Evolutionary conservation across 2,113 vertebrate species (phyloP).

Genomic region (Blennius ocellaris): DNA sequence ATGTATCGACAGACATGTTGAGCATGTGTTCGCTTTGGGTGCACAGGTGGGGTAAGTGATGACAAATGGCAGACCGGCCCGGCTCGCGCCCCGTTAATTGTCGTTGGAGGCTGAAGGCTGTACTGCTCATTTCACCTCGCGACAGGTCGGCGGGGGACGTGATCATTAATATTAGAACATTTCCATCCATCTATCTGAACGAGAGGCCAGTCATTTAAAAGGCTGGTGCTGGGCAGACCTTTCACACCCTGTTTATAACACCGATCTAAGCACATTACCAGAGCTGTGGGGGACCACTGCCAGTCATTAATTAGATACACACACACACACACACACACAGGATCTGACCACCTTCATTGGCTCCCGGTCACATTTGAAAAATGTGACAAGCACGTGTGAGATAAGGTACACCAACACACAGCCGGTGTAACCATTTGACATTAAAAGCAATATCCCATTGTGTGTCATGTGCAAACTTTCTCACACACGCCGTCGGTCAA

Average conservation of each 20-base stretch:
- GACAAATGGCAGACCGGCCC: slow-evolving; percentile 78
- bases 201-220: slow-evolving; percentile 71
- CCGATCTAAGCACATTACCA: slow-evolving; percentile 77
- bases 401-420: slow-evolving; percentile 29
- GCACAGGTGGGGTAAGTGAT: slow-evolving; percentile 64
- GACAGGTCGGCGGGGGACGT: slow-evolving; percentile 76
- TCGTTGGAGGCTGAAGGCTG: slow-evolving; percentile 82
- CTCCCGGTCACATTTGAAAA: slow-evolving; percentile 45
- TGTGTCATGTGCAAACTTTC: slow-evolving; percentile 33
- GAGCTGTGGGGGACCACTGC: slow-evolving; percentile 72
- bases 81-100: slow-evolving; percentile 76
- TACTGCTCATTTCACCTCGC: slow-evolving; percentile 78
- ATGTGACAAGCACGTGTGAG: slow-evolving; percentile 30
- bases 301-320: slow-evolving; percentile 76
- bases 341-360: slow-evolving; percentile 34
- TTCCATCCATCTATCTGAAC: slow-evolving; percentile 79
- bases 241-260: slow-evolving; percentile 73
- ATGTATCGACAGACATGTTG: slow-evolving; percentile 58
- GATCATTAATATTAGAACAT: slow-evolving; percentile 80
- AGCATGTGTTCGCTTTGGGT: slow-evolving; percentile 53
- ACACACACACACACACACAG: slow-evolving; percentile 19
- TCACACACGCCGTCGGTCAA: slow-evolving; percentile 38
- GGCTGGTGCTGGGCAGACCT: slow-evolving; percentile 65
- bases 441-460: slow-evolving; percentile 21
- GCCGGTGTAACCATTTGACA: slow-evolving; percentile 21